Evolutionary conservation across 2,888 invertebrate species (phyloP).

Genomic region (Eupsilia transversa): DNA sequence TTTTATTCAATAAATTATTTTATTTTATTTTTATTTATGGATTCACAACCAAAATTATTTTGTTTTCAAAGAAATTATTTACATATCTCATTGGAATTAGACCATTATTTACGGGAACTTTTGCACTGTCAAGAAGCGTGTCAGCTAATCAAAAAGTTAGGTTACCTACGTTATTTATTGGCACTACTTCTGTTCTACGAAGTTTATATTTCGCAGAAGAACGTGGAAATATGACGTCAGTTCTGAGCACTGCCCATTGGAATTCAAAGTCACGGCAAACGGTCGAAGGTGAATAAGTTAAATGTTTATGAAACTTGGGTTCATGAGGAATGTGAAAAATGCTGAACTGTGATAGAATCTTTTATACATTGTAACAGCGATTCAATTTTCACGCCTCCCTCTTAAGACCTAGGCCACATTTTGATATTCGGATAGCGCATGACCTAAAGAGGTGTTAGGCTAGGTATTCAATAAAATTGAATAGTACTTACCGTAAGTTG

Average conservation of each 20-base stretch:
- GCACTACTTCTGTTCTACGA: background rate
- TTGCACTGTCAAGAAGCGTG: background rate
- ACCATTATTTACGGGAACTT: background rate
- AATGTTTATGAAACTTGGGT: slow-evolving; percentile 7
- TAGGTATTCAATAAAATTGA: too few relatives aligned
- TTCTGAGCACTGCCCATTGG: slow-evolving; percentile 18
- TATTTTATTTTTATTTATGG: too few relatives aligned
- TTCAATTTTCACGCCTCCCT: too few relatives aligned
- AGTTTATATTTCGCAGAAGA: slow-evolving; percentile 7
- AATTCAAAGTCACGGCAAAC: slow-evolving; percentile 40
- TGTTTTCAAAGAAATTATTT: too few relatives aligned
- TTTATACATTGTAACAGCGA: too few relatives aligned
- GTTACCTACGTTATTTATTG: slow-evolving; percentile 17
- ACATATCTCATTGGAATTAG: too few relatives aligned
- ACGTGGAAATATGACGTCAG: slow-evolving; percentile 7
- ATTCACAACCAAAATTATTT: too few relatives aligned
- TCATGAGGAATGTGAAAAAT: background rate
- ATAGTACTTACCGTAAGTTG: too few relatives aligned
- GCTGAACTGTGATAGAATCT: background rate
- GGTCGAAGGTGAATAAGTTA: slow-evolving; percentile 31
- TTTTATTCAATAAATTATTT: too few relatives aligned
- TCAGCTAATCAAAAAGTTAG: background rate
- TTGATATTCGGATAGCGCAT: too few relatives aligned
- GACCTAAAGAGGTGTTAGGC: too few relatives aligned
- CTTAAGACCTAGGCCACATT: too few relatives aligned